phyloP scores from a whole-genome alignment of 2,797 vertebrate genomes.

The Acanthopagrus latus region DNA sequence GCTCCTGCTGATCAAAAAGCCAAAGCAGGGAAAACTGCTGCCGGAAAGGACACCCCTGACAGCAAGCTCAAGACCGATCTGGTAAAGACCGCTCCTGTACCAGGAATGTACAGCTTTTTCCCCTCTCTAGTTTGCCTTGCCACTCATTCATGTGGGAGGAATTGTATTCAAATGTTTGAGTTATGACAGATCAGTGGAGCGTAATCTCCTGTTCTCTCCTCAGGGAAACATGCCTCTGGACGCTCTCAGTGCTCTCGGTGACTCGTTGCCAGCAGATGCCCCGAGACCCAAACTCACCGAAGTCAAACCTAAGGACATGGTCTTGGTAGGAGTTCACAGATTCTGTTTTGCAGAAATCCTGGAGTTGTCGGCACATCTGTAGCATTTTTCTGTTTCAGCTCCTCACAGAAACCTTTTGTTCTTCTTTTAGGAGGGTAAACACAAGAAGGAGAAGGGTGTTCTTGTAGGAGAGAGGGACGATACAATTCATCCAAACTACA shows the following conservation, averaged over 20 bases:
- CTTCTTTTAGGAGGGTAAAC: slow-evolving; percentile 70
- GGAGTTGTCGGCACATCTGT: not conserved
- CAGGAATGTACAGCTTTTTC: not conserved
- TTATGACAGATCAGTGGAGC: not conserved
- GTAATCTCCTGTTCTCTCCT: slow-evolving; percentile 6
- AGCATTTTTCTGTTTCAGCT: no score
- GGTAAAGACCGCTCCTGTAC: no score
- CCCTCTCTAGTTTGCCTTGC: not conserved
- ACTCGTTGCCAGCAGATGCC: slow-evolving; percentile 61
- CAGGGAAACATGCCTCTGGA: slow-evolving; percentile 72
- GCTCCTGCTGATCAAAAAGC: slow-evolving; percentile 55
- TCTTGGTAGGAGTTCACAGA: slow-evolving; percentile 68
- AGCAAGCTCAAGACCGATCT: slow-evolving; percentile 49
- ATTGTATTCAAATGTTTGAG: not conserved
- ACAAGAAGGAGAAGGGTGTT: slow-evolving; percentile 73
- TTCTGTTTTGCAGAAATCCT: not conserved
- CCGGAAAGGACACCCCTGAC: not conserved
- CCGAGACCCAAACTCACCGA: slow-evolving; percentile 73
- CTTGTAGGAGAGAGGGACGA: slow-evolving; percentile 82
- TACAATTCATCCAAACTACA: slow-evolving; percentile 76
- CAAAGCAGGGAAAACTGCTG: slow-evolving; percentile 40
- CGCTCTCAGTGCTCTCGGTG: slow-evolving; percentile 74
- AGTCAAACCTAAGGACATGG: slow-evolving; percentile 78
- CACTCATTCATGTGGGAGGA: not conserved
- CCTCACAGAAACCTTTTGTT: not conserved